Conservation (phyloP, 1,140 invertebrate genomes). For the Pollicipes pollicipes region DNA sequence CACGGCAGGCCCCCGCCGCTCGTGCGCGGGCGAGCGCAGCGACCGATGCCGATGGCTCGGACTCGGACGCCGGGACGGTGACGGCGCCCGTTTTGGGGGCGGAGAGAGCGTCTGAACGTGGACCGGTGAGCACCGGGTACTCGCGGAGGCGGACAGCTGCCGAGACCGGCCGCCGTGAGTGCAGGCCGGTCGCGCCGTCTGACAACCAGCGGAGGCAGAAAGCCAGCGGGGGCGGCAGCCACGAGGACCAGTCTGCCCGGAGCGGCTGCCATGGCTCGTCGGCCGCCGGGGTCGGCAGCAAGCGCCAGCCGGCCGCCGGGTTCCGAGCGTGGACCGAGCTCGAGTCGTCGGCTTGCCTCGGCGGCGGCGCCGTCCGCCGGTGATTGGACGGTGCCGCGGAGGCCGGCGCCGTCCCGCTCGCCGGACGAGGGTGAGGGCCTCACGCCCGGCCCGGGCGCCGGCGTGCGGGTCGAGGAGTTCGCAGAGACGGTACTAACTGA, state of each 20-base stretch:
- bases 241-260: not conserved
- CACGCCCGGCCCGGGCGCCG: not conserved
- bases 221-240: too few relatives aligned
- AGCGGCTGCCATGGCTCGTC: too few relatives aligned
- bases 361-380: too few relatives aligned
- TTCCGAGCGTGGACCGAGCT: too few relatives aligned
- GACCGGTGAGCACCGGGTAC: too few relatives aligned
- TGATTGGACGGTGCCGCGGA: not conserved
- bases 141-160: not conserved
- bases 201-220: too few relatives aligned
- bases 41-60: not conserved
- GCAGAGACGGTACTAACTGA: not conserved
- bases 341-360: too few relatives aligned
- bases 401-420: too few relatives aligned
- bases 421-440: not conserved
- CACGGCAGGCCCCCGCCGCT: too few relatives aligned
- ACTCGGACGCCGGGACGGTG: not conserved
- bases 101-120: too few relatives aligned
- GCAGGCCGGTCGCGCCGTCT: too few relatives aligned
- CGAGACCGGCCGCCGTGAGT: not conserved
- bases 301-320: not conserved
- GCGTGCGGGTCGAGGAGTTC: not conserved
- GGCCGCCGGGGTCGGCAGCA: not conserved
- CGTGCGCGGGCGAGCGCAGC: too few relatives aligned
- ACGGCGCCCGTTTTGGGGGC: not conserved